These are phyloP conservation scores for Saxicola maurus DNA, from an alignment of 2,797 vertebrate genomes.

Conservation along the genomic window DNA sequence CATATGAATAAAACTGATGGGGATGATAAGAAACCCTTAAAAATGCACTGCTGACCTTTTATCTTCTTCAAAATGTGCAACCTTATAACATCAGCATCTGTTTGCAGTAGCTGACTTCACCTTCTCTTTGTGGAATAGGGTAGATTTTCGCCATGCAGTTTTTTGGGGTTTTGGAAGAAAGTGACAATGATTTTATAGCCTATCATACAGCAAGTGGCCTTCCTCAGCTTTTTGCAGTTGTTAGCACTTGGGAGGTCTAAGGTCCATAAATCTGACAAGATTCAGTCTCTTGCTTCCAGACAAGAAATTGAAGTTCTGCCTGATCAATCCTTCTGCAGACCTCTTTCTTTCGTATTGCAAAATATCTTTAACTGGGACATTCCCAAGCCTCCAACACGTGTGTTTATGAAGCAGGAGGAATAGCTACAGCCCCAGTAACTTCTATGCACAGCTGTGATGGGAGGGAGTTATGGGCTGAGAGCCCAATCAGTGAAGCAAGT, in stretches of 20 bases:
- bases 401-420: conserved; percentile 12
- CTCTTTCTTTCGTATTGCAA: background rate
- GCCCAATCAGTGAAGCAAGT: conserved; percentile 47
- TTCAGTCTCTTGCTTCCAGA: background rate
- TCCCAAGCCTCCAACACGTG: background rate
- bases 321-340: background rate
- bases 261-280: background rate
- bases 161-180: background rate
- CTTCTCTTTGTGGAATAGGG: background rate
- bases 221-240: background rate
- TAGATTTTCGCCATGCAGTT: background rate
- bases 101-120: background rate
- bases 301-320: background rate
- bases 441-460: conserved; percentile 50
- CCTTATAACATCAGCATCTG: background rate
- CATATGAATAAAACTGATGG: background rate
- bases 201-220: background rate
- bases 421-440: conserved; percentile 21
- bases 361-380: background rate
- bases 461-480: conserved; percentile 21
- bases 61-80: background rate
- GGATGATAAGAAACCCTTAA: background rate
- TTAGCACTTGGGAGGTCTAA: accelerated
- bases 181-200: background rate
- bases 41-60: background rate